These are phyloP conservation scores for Charina bottae DNA, from an alignment of 2,113 vertebrate genomes.

Conservation along the genomic window DNA sequence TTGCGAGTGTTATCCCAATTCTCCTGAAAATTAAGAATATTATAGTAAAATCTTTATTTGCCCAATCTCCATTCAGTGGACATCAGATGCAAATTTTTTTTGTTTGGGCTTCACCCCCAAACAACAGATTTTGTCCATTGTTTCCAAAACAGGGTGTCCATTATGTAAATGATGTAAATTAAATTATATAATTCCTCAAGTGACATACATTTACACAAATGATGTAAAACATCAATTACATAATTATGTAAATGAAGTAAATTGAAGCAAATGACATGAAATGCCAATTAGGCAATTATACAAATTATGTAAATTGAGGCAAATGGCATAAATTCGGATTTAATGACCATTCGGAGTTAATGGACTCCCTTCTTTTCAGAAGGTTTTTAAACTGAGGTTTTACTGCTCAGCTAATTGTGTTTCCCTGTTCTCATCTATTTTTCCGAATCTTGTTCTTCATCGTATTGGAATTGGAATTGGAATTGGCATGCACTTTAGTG, in stretches of 20 bases:
- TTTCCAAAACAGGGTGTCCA: background rate
- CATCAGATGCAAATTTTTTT: background rate
- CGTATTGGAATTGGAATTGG: background rate
- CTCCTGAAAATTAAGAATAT: background rate
- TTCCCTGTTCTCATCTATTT: background rate
- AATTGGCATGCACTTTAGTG: background rate
- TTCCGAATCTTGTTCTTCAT: background rate
- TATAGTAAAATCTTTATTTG: background rate
- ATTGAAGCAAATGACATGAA: background rate
- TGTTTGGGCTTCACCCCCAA: background rate
- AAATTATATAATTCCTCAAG: background rate
- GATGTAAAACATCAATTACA: background rate
- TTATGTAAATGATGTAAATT: background rate
- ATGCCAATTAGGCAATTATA: background rate
- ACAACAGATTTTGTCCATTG: background rate
- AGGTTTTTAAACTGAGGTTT: background rate
- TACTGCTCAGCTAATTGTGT: background rate
- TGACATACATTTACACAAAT: background rate
- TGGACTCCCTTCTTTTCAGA: background rate
- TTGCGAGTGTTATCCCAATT: background rate
- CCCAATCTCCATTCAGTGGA: background rate
- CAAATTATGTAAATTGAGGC: background rate
- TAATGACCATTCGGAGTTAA: background rate
- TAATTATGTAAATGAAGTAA: background rate
- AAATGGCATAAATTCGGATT: background rate